Evolutionary conservation across 1,140 invertebrate species (phyloP).

Genomic region (Portunus trituberculatus): DNA sequence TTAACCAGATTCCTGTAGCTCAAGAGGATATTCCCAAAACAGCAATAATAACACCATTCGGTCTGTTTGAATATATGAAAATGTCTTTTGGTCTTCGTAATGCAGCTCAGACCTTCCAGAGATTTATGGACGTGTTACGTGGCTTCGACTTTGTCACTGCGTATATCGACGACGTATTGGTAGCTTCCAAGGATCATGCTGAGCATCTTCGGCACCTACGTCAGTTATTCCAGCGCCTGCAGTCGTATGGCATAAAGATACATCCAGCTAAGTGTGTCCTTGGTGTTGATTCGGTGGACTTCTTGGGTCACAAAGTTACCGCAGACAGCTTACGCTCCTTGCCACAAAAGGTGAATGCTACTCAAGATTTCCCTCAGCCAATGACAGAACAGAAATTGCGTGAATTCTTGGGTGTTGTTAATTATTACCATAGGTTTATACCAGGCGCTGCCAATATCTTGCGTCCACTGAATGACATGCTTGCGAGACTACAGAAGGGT

Average conservation of each 20-base stretch:
- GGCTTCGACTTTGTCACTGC: constrained; percentile 72
- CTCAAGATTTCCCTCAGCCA: constrained; percentile 79
- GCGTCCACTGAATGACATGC: too few species aligned
- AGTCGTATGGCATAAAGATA: constrained; percentile 78
- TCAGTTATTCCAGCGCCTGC: constrained; percentile 78
- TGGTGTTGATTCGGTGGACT: neutral
- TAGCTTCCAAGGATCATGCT: constrained; percentile 79
- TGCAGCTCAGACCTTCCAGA: constrained; percentile 81
- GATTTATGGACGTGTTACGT: constrained; percentile 82
- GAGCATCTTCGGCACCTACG: constrained; percentile 79
- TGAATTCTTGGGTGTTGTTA: constrained; percentile 79
- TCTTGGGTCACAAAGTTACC: neutral
- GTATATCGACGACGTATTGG: constrained; percentile 83
- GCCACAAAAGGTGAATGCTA: constrained; percentile 76
- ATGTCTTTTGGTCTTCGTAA: constrained; percentile 82
- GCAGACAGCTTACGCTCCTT: neutral
- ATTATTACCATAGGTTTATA: neutral
- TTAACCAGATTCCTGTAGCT: constrained; percentile 77
- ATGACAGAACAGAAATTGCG: constrained; percentile 78
- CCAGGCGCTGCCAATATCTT: neutral
- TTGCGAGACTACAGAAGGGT: too few species aligned
- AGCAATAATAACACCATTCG: constrained; percentile 79
- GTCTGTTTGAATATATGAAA: constrained; percentile 79
- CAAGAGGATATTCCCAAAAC: constrained; percentile 78
- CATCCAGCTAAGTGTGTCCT: constrained; percentile 77